Evolutionary conservation across 1,140 invertebrate species (phyloP).

Genomic region (Papilio aristodemus): DNA sequence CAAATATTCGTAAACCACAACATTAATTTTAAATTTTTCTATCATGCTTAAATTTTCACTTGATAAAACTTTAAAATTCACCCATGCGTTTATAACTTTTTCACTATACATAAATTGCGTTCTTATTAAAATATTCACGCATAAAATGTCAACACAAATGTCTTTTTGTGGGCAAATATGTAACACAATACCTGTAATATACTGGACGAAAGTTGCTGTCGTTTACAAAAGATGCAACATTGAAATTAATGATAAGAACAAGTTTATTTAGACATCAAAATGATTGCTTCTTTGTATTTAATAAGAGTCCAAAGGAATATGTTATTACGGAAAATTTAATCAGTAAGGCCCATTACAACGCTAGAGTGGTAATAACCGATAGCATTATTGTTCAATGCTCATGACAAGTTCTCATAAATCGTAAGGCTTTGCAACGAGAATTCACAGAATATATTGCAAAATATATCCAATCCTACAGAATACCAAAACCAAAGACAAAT

Average conservation of each 20-base stretch:
- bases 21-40: neutral
- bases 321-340: neutral
- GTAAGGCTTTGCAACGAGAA: too few species aligned
- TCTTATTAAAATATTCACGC: conserved; percentile 14
- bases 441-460: neutral
- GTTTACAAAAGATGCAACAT: neutral
- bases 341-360: too few species aligned
- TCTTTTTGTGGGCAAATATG: neutral
- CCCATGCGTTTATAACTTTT: neutral
- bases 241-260: neutral
- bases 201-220: neutral
- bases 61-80: too few species aligned
- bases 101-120: conserved; percentile 10
- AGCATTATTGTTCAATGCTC: neutral
- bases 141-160: neutral
- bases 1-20: neutral
- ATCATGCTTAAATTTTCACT: neutral
- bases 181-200: neutral
- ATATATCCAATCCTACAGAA: too few species aligned
- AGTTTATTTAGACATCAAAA: neutral
- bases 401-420: neutral
- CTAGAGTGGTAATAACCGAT: too few species aligned
- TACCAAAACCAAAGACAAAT: too few species aligned
- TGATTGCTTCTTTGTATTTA: neutral
- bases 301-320: neutral